Percentiles rank a stretch among this genome's conserved stretches.
These are phyloP conservation scores for Sorex maritimensis DNA, from an alignment of 2,797 vertebrate species.

Conservation along the genomic window DNA sequence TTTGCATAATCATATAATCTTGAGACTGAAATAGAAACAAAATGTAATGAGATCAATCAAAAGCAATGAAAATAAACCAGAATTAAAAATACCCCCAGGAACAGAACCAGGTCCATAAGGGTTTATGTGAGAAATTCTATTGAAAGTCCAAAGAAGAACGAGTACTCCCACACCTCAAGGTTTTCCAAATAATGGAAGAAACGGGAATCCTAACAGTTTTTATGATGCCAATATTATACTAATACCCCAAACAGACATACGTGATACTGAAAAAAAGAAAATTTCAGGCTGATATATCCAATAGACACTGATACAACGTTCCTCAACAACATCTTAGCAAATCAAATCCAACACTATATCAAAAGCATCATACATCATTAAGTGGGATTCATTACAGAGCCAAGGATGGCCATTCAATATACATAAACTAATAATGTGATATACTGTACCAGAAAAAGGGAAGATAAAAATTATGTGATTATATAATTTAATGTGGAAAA, in stretches of 20 bases:
- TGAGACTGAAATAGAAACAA: too few species aligned
- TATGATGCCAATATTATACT: neutral
- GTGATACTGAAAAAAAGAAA: neutral
- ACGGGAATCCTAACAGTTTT: neutral
- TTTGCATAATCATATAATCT: too few species aligned
- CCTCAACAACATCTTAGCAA: constrained; percentile 3
- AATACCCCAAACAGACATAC: neutral
- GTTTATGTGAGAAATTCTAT: neutral
- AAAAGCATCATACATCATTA: neutral
- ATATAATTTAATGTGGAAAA: neutral
- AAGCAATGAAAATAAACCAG: too few species aligned
- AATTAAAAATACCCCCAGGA: too few species aligned
- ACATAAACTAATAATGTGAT: neutral
- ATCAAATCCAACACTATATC: neutral
- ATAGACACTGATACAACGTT: neutral
- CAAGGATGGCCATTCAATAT: neutral
- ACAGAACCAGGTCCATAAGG: too few species aligned
- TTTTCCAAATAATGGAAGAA: neutral
- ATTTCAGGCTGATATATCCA: neutral
- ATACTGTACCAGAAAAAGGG: neutral
- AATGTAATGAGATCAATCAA: too few species aligned
- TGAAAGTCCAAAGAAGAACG: neutral
- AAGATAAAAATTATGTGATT: neutral
- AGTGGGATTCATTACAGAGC: neutral
- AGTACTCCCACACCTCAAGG: neutral